Evolutionary conservation across 2,113 vertebrate genomes (phyloP).

Genomic region (Amia ocellicauda): DNA sequence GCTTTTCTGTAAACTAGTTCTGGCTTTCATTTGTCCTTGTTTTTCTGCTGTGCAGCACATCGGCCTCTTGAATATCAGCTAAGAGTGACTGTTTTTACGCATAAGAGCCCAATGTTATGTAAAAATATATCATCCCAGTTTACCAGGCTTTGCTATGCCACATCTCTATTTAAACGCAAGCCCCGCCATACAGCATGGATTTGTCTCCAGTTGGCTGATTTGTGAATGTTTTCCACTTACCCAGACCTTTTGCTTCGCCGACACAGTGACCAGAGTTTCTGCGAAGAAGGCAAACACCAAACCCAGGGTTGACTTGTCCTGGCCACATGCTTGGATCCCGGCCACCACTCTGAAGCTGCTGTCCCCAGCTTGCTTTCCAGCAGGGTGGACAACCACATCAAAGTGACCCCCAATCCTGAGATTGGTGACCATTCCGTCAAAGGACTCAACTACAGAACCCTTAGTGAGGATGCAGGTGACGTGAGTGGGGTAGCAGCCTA

Average conservation of each 20-base stretch:
- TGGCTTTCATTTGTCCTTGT: too few relatives aligned
- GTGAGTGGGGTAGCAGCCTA: constrained; percentile 13
- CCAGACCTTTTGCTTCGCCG: background rate
- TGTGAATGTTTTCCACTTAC: too few relatives aligned
- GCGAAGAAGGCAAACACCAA: background rate
- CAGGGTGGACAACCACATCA: background rate
- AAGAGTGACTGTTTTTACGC: too few relatives aligned
- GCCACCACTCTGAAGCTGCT: background rate
- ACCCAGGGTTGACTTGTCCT: background rate
- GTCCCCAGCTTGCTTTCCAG: background rate
- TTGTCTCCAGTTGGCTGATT: too few relatives aligned
- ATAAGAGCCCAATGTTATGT: too few relatives aligned
- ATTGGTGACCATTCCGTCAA: background rate
- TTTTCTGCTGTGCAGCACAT: too few relatives aligned
- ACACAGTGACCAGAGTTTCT: background rate
- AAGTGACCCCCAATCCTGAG: background rate
- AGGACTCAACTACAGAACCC: background rate
- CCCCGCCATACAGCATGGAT: too few relatives aligned
- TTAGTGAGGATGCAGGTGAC: constrained; percentile 1
- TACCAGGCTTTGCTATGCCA: too few relatives aligned
- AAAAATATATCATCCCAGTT: too few relatives aligned
- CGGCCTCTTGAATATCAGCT: too few relatives aligned
- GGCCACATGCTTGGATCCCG: background rate
- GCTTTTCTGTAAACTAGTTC: too few relatives aligned
- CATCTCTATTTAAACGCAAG: too few relatives aligned